Base-by-base conservation (phyloP, 1,140 invertebrate genomes). In the Zaprionus africanus region DNA sequence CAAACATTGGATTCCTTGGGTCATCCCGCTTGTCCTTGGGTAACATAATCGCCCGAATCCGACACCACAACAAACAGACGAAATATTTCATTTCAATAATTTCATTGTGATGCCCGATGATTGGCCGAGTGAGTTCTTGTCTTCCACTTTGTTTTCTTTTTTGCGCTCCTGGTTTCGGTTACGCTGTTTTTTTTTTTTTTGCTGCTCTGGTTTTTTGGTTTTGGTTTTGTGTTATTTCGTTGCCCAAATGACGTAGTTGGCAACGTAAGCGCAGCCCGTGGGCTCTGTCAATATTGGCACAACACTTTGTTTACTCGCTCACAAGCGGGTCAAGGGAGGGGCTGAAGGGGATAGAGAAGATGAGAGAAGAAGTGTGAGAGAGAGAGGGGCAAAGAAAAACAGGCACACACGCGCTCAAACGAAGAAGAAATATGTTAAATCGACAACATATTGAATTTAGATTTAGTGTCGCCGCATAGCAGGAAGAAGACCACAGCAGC, bases 401-500 rank as follows among this genome's bases (percentile, higher is more conserved):
- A 56, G 41, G 7, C 58, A 46, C 1, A 53, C 43, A 70, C 43
- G 61, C 53, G 63, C 12, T 41, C 43, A 67, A 26, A 57, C 70
- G 36, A 54, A 75, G 62, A 71, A 62, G 78, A 87, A 87, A 83
- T 88, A 87, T 87, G 84, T 88, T 88, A 81, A 83, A 76, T 73
- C 80, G 84, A 88, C 78, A 82, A 80, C 79, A 87, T 87, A 87
- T 87, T 88, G 83, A 87, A 87, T 87, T 83, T 87, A 74, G 83
- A 86, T 86, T 86, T 83, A 78, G 83, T 56, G 56, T 61, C 57
- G 65, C 65, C 38, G n/a, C 41, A n/a, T 43, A 54, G 36, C 61
- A 63, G 58, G 41, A 56, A 61, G 38, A 43, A 43, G 24, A 13
- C 15, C 53, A 56, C 49, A 15, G n/a, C 24, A 1, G 13, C 15